These are phyloP conservation scores for Arizona elegans DNA, from an alignment of 2,113 vertebrate species.

Conservation along the genomic window DNA sequence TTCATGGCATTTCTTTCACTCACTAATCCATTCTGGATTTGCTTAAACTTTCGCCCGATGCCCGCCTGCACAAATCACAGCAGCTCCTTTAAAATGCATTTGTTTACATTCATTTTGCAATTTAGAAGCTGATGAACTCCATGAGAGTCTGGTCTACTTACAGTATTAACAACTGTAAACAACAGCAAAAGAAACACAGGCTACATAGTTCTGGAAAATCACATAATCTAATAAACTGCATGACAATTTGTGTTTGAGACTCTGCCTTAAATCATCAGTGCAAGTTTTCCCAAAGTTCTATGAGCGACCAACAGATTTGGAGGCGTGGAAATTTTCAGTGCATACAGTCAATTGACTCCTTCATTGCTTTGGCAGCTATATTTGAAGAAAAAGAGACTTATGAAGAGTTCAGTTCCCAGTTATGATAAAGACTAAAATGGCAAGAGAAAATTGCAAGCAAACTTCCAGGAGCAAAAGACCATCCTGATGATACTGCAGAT, in stretches of 20 bases:
- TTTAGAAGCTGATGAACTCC: background rate
- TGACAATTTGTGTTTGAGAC: background rate
- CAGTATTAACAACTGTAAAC: background rate
- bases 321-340: background rate
- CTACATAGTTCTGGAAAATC: background rate
- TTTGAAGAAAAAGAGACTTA: background rate
- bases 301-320: background rate
- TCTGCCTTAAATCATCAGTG: background rate
- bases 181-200: background rate
- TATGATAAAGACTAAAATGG: background rate
- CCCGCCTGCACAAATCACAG: slow-evolving; percentile 6
- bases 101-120: background rate
- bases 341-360: background rate
- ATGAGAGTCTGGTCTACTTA: background rate
- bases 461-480: background rate
- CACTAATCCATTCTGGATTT: slow-evolving; percentile 47
- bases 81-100: background rate
- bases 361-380: background rate
- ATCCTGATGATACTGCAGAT: background rate
- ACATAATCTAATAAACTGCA: background rate
- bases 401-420: background rate
- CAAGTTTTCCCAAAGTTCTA: background rate
- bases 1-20: slow-evolving; percentile 37
- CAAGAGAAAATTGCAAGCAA: background rate
- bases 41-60: slow-evolving; percentile 23